These are phyloP conservation scores for Clitarchus hookeri DNA, from an alignment of 2,888 invertebrate species.

Conservation along the genomic window DNA sequence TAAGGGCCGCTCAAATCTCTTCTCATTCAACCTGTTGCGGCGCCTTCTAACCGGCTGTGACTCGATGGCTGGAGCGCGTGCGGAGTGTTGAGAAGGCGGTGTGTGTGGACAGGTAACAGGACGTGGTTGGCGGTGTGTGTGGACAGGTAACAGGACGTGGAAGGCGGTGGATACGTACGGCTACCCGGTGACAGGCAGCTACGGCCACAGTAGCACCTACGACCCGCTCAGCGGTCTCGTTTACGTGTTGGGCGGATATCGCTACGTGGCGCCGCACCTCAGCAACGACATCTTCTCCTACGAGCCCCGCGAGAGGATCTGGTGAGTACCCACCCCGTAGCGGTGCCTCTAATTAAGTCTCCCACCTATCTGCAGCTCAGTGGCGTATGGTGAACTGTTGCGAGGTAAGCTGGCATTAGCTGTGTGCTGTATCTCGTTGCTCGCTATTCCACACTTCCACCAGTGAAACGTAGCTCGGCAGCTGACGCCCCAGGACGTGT, in stretches of 20 bases:
- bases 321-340: not conserved
- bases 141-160: not conserved
- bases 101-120: not conserved
- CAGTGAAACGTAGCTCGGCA: no score
- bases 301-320: not conserved
- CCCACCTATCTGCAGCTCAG: no score
- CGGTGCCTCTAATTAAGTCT: no score
- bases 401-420: no score
- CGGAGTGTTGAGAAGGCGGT: not conserved
- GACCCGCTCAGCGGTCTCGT: not conserved
- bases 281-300: not conserved
- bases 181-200: constrained; percentile 17
- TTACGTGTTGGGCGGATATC: constrained; percentile 15
- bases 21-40: no score
- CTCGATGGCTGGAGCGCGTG: no score
- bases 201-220: constrained; percentile 3
- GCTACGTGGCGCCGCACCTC: not conserved
- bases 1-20: no score
- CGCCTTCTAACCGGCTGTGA: no score
- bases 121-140: not conserved
- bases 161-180: not conserved
- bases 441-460: no score
- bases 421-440: no score
- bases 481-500: no score
- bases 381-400: no score